Conservation (phyloP, 1,140 invertebrate species). For the Atopsyche davidsoni region DNA sequence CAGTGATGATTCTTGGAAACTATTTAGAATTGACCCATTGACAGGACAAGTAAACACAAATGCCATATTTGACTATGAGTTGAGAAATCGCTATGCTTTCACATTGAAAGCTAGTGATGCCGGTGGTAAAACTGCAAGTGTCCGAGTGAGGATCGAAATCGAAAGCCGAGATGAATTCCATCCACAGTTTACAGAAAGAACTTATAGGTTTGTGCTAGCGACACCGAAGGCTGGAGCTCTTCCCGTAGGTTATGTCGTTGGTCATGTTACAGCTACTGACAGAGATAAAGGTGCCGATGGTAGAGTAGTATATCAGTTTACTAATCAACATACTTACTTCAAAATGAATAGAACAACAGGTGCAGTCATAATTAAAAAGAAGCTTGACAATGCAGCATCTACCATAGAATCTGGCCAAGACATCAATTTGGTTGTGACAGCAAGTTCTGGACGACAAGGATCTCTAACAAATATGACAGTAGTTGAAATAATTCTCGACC, state of each 20-base stretch:
- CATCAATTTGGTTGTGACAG: slow-evolving; percentile 73
- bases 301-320: slow-evolving; percentile 80
- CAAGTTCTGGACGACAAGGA: slow-evolving; percentile 79
- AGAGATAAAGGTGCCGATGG: slow-evolving; percentile 88
- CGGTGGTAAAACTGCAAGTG: slow-evolving; percentile 69
- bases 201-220: slow-evolving; percentile 76
- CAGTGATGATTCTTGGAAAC: slow-evolving; percentile 71
- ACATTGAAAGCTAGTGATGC: slow-evolving; percentile 75
- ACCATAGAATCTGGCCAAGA: slow-evolving; percentile 59
- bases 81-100: slow-evolving; percentile 75
- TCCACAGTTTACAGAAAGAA: slow-evolving; percentile 82
- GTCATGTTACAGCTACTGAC: slow-evolving; percentile 83
- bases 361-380: slow-evolving; percentile 74
- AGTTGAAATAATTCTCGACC: slow-evolving; percentile 77
- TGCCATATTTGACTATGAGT: slow-evolving; percentile 82
- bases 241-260: slow-evolving; percentile 72
- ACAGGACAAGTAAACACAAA: slow-evolving; percentile 73
- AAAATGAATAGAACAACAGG: slow-evolving; percentile 89
- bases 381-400: slow-evolving; percentile 56
- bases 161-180: slow-evolving; percentile 89
- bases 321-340: slow-evolving; percentile 78
- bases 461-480: slow-evolving; percentile 80
- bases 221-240: slow-evolving; percentile 57
- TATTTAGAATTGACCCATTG: slow-evolving; percentile 71
- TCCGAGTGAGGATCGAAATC: slow-evolving; percentile 78